Evolutionary conservation across 1,140 invertebrate genomes (phyloP).

Genomic region (Drosophila asahinai): DNA sequence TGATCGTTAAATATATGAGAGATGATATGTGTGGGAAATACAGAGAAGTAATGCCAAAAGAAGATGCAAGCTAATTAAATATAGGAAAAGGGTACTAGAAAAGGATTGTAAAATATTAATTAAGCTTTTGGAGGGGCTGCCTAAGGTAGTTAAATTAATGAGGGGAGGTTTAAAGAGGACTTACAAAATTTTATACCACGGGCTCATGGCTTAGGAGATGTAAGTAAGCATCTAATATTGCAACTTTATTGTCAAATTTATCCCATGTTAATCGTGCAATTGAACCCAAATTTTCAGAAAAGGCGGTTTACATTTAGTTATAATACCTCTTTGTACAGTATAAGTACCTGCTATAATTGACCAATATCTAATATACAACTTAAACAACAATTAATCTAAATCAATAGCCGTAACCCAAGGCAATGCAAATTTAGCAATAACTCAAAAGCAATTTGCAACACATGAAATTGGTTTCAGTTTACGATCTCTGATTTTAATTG

Average conservation of each 20-base stretch:
- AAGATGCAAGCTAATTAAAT: background rate
- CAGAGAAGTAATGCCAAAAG: background rate
- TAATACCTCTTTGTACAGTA: background rate
- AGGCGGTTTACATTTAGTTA: background rate
- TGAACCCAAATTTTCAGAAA: no score
- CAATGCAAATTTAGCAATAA: slow-evolving; percentile 40
- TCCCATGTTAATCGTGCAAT: background rate
- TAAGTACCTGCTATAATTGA: background rate
- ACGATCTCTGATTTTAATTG: slow-evolving; percentile 45
- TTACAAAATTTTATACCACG: no score
- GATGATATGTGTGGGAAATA: background rate
- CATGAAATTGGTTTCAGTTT: slow-evolving; percentile 36
- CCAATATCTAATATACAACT: background rate
- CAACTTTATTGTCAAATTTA: background rate
- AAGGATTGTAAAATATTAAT: background rate
- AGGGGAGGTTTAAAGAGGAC: background rate
- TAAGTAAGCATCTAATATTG: no score
- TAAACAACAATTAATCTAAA: slow-evolving; percentile 34
- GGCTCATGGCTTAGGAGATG: no score
- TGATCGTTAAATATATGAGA: slow-evolving; percentile 14
- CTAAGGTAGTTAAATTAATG: background rate
- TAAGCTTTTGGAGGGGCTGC: background rate
- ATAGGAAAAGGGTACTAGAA: background rate
- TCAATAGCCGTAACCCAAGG: slow-evolving; percentile 30
- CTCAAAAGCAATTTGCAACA: slow-evolving; percentile 15